A percentile compares a stretch with the other conserved stretches of the same genome.
phyloP scores from a whole-genome alignment of 2,113 vertebrate species.

The Limanda limanda region DNA sequence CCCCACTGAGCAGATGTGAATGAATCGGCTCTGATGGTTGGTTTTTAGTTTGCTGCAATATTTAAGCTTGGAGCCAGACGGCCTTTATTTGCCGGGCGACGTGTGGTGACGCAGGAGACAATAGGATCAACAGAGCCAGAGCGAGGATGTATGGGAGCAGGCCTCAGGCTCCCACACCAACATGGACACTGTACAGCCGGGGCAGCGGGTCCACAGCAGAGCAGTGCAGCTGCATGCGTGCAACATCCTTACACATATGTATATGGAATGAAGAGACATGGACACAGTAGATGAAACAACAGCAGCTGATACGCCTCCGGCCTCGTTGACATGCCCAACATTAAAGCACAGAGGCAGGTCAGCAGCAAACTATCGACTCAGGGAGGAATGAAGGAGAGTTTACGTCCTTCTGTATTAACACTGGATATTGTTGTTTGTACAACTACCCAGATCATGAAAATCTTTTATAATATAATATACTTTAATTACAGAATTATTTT shows the following conservation, averaged over 20 bases:
- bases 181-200: constrained; percentile 65
- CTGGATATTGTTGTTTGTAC: constrained; percentile 16
- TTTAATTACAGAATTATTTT: too few species aligned
- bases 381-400: constrained; percentile 40
- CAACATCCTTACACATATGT: constrained; percentile 43
- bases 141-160: constrained; percentile 78
- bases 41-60: constrained; percentile 96
- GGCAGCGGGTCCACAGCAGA: constrained; percentile 64
- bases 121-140: constrained; percentile 84
- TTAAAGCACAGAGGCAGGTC: constrained; percentile 50
- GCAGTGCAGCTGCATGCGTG: constrained; percentile 27
- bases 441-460: background rate
- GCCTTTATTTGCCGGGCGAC: constrained; percentile 94
- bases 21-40: constrained; percentile 95
- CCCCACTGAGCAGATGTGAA: constrained; percentile 98
- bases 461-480: too few species aligned
- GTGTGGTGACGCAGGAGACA: constrained; percentile 90
- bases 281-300: constrained; percentile 23
- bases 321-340: constrained; percentile 14
- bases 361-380: constrained; percentile 19
- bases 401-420: constrained; percentile 17
- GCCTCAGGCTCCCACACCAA: constrained; percentile 77
- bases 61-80: constrained; percentile 98
- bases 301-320: constrained; percentile 41
- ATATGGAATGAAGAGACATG: constrained; percentile 33